phyloP scores from a whole-genome alignment of 30 jellyfish, hydroid and myxozoan species.

The Chironex yamaguchii region DNA sequence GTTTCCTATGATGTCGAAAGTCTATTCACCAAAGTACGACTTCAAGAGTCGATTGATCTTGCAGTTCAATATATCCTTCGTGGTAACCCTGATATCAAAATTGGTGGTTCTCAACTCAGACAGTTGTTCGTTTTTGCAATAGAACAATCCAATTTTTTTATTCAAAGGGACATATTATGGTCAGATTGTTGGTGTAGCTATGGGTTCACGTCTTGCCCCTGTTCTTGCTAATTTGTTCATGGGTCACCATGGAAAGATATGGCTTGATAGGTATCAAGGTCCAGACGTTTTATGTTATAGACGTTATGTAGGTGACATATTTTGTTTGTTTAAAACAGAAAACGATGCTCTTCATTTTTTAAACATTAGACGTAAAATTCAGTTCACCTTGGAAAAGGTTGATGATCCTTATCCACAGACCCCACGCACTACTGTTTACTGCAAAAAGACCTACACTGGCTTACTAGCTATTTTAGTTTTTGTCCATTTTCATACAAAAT shows the following conservation, averaged over 20 bases:
- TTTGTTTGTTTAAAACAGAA: background rate
- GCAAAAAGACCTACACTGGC: background rate
- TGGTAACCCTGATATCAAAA: background rate
- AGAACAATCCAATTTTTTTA: constrained; percentile 3
- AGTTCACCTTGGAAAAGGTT: constrained; percentile 1
- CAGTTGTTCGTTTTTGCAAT: background rate
- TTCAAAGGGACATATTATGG: background rate
- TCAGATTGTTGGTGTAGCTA: background rate
- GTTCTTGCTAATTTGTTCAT: constrained; percentile 13
- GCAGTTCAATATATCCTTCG: background rate
- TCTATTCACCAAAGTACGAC: background rate
- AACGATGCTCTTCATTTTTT: background rate
- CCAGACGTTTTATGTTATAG: background rate
- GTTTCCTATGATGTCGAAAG: constrained; percentile 8
- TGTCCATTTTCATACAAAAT: background rate
- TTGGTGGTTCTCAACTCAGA: background rate
- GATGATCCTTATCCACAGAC: background rate
- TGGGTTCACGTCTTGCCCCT: too few relatives aligned
- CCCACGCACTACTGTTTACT: background rate
- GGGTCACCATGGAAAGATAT: constrained; percentile 16
- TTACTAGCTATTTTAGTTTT: constrained; percentile 14
- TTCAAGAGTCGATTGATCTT: constrained; percentile 5
- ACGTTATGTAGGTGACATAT: background rate
- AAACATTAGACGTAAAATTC: background rate
- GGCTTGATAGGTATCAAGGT: constrained; percentile 11